Base-by-base conservation (phyloP, 2,797 vertebrate species). In the Myioborus melanocephalus region DNA sequence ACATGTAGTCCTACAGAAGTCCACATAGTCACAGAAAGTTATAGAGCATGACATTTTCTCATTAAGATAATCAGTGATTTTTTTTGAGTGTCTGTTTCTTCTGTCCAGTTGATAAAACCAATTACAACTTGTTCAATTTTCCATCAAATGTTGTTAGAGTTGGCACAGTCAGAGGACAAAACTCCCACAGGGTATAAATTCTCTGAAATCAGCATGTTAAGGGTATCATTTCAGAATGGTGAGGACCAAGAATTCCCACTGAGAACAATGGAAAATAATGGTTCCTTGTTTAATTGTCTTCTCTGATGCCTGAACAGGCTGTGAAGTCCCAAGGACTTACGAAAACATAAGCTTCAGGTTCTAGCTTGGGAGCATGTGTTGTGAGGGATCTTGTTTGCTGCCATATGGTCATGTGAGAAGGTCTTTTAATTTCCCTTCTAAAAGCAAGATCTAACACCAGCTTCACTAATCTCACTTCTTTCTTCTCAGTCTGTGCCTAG, bases 201-300 rank as follows among this genome's bases (percentile, higher is more conserved):
- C 64, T 93, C 69, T 80, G 57, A 92, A 94, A 92, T 77, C 63
- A 87, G 57, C 50, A 10, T 83, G 46, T 65, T 82, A 81, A 59
- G 32, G 28, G 9, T 86, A 56, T 61, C 0, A 9, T 88, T 95
- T 93, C 79, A 86, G 55, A 89, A 83, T 63, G 23, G 47, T 83
- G 57, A 75, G 19, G n/a, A 68, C 27, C 32, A 80, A 72, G 65
- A 80, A 83, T 81, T 91, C 69, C 50, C 39, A 55, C n/a, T 3
- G 68, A 93, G 81, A 94, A 92, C 32, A 93, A 77, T 1, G 4
- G 79, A 61, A 60, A 83, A 34, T 34, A 44, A 26, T 75, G 18
- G 59, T 89, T 86, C 20, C 61, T 72, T 68, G 49, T 89, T 81
- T 93, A 81, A 83, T 83, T 91, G 49, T 87, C 53, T 85, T 85